Conservation (phyloP, 2,797 vertebrate species). For the Sebastes matsubarae region DNA sequence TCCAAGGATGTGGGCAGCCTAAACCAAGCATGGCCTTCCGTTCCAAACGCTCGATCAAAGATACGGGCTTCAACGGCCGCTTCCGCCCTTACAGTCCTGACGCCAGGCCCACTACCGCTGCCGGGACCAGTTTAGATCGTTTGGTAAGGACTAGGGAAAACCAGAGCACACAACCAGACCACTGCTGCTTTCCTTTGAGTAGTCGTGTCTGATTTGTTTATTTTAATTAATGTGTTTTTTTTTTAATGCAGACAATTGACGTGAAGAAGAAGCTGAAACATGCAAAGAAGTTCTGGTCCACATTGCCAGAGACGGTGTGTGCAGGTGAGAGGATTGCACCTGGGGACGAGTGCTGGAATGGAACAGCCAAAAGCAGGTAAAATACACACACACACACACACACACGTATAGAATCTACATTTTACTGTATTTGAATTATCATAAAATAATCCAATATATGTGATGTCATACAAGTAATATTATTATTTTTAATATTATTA, state of each 20-base stretch:
- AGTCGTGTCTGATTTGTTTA: not conserved
- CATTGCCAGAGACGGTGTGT: constrained; percentile 91
- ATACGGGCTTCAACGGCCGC: constrained; percentile 86
- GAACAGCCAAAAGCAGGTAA: constrained; percentile 95
- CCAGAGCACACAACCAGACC: not conserved
- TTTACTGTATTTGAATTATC: not conserved
- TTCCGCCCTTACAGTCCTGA: constrained; percentile 94
- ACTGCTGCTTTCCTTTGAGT: not conserved
- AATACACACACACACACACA: not conserved
- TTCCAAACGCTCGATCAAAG: constrained; percentile 86
- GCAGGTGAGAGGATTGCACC: constrained; percentile 88
- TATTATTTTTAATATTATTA: too few relatives aligned
- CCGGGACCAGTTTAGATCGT: constrained; percentile 94
- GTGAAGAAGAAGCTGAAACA: constrained; percentile 96
- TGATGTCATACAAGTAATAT: accelerated
- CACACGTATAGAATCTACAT: not conserved
- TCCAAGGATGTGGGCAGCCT: constrained; percentile 95
- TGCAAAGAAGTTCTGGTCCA: constrained; percentile 99
- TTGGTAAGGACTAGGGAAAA: constrained; percentile 83
- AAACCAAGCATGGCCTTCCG: constrained; percentile 81
- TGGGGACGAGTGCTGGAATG: constrained; percentile 95
- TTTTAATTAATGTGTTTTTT: not conserved
- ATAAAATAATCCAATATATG: not conserved
- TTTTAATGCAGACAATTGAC: constrained; percentile 85
- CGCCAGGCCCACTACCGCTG: constrained; percentile 93